Percentiles rank a stretch among this genome's conserved stretches.
Conservation (phyloP, 37 sponge, comb jelly and placozoan species). For the Tethya wilhelma region DNA sequence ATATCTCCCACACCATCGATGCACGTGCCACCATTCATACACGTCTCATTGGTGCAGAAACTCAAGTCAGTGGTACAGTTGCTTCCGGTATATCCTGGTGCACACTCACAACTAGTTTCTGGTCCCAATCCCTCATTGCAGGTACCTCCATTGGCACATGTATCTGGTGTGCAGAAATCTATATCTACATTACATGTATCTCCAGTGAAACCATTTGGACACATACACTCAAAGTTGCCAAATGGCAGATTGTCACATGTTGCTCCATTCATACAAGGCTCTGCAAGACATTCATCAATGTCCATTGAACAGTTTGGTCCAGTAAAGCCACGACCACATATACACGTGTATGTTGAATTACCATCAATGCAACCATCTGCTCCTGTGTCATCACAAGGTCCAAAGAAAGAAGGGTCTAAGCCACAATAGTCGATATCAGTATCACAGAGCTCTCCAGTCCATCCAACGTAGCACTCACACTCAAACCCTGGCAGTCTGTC, state of each 20-base stretch:
- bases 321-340: constrained; percentile 68
- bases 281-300: constrained; percentile 37
- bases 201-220: constrained; percentile 37
- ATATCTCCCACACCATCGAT: constrained; percentile 33
- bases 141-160: constrained; percentile 45
- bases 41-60: constrained; percentile 17
- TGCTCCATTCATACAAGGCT: constrained; percentile 37
- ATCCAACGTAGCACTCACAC: constrained; percentile 31
- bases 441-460: constrained; percentile 23
- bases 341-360: constrained; percentile 39
- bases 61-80: constrained; percentile 5
- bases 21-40: constrained; percentile 68
- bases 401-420: neutral
- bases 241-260: constrained; percentile 11
- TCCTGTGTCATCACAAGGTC: constrained; percentile 34
- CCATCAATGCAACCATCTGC: constrained; percentile 17
- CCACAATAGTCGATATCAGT: constrained; percentile 22
- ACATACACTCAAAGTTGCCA: constrained; percentile 12
- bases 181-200: constrained; percentile 25
- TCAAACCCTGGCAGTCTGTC: constrained; percentile 14
- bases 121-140: constrained; percentile 37
- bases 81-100: constrained; percentile 19
- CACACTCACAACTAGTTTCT: constrained; percentile 38
- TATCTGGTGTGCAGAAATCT: constrained; percentile 1
- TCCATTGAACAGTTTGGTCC: constrained; percentile 27